Evolutionary conservation across 2,797 vertebrate genomes (phyloP).

Genomic region (Momotus momota): DNA sequence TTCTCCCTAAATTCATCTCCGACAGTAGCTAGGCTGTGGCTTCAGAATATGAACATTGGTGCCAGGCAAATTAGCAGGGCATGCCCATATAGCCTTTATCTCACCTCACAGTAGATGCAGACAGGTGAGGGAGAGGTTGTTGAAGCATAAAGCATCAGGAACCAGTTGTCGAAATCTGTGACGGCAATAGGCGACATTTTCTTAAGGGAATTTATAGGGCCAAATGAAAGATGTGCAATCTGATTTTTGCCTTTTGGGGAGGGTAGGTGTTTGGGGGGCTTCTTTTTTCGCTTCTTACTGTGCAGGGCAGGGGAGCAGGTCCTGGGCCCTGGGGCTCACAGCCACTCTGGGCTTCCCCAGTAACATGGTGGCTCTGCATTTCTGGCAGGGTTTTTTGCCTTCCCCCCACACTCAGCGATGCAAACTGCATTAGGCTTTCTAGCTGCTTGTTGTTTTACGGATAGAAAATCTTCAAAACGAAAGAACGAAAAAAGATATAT

Average conservation of each 20-base stretch:
- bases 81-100: rapidly evolving
- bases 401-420: rapidly evolving
- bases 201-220: background rate
- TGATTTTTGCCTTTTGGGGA: background rate
- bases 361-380: background rate
- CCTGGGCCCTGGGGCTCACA: background rate
- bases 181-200: background rate
- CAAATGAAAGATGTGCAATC: rapidly evolving
- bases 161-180: background rate
- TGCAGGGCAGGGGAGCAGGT: rapidly evolving
- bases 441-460: background rate
- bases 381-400: background rate
- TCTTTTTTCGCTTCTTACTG: background rate
- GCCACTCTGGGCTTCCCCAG: background rate
- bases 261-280: background rate
- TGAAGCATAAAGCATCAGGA: rapidly evolving
- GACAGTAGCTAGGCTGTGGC: background rate
- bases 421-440: background rate
- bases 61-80: background rate
- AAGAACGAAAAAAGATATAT: background rate
- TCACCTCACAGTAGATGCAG: rapidly evolving
- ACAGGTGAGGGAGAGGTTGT: rapidly evolving
- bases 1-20: background rate
- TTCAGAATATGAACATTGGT: background rate
- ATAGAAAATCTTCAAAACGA: background rate